A percentile compares a stretch with the other conserved stretches of the same genome.
phyloP scores from a whole-genome alignment of 2,797 vertebrate species.

The Clarias laeviceps region DNA sequence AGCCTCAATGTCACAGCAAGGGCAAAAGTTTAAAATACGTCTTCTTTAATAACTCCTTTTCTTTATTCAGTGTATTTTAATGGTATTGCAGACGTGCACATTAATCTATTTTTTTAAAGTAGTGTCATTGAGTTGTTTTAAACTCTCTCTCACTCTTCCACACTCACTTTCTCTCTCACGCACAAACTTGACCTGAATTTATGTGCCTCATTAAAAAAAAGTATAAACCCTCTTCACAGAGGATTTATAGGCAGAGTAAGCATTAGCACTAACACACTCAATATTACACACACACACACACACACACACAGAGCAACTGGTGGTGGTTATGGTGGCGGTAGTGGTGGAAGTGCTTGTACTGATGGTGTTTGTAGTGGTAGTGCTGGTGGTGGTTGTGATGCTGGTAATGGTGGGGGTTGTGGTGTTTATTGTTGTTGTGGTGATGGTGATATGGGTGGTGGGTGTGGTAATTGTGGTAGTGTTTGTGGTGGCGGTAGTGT shows the following conservation, averaged over 20 bases:
- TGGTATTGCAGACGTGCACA: not conserved
- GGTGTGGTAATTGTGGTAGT: no score
- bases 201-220: conserved; percentile 76
- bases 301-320: conserved; percentile 14
- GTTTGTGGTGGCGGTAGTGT: not conserved
- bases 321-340: not conserved
- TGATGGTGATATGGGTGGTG: not conserved
- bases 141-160: not conserved
- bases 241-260: conserved; percentile 71
- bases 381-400: not conserved
- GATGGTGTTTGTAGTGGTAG: not conserved
- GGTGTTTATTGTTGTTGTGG: not conserved
- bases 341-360: not conserved
- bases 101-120: not conserved
- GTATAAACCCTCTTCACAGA: conserved; percentile 77
- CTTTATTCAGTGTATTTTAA: not conserved
- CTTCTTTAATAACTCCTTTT: not conserved
- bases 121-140: not conserved
- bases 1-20: not conserved
- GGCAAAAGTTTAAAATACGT: not conserved
- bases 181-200: conserved; percentile 67
- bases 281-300: conserved; percentile 29
- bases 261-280: conserved; percentile 60
- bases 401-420: not conserved
- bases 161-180: conserved; percentile 18